Conservation (phyloP, 2,888 invertebrate genomes). For the Xestia ashworthii region DNA sequence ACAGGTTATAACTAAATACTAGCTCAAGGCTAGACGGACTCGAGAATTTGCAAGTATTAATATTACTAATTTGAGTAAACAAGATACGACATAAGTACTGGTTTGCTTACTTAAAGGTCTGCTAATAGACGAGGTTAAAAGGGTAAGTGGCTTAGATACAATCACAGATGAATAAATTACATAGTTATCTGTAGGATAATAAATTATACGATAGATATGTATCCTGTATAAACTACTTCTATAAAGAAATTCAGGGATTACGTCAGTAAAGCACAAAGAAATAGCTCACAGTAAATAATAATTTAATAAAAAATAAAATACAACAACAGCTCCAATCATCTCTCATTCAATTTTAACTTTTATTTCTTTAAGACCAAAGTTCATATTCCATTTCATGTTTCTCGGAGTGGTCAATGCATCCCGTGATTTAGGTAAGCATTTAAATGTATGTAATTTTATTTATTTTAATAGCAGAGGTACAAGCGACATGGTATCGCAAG, state of each 20-base stretch:
- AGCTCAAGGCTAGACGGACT: conserved; percentile 24
- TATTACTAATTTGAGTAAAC: conserved; percentile 26
- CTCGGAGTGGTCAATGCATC: conserved; percentile 32
- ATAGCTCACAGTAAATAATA: conserved; percentile 50
- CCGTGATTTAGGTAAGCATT: conserved; percentile 67
- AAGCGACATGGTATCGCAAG: conserved; percentile 81
- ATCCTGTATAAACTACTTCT: neutral
- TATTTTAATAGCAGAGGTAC: conserved; percentile 74
- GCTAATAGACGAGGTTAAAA: conserved; percentile 41
- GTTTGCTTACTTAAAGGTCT: conserved; percentile 19
- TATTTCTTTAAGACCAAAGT: conserved; percentile 9
- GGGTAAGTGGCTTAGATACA: conserved; percentile 15
- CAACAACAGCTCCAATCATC: neutral
- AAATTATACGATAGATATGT: neutral
- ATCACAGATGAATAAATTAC: conserved; percentile 47
- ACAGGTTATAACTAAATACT: neutral
- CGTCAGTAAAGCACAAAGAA: conserved; percentile 30
- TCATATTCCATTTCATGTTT: conserved; percentile 33
- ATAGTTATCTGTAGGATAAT: conserved; percentile 13
- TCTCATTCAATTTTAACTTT: conserved; percentile 29
- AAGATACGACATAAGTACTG: conserved; percentile 20
- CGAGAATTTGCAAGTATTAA: conserved; percentile 14
- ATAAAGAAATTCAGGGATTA: conserved; percentile 15
- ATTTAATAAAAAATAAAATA: conserved; percentile 32
- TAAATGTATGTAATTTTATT: conserved; percentile 76